Percentiles rank a stretch among this genome's conserved stretches.
Evolutionary conservation across 2,113 vertebrate genomes (phyloP).

Genomic region (Indicator indicator): DNA sequence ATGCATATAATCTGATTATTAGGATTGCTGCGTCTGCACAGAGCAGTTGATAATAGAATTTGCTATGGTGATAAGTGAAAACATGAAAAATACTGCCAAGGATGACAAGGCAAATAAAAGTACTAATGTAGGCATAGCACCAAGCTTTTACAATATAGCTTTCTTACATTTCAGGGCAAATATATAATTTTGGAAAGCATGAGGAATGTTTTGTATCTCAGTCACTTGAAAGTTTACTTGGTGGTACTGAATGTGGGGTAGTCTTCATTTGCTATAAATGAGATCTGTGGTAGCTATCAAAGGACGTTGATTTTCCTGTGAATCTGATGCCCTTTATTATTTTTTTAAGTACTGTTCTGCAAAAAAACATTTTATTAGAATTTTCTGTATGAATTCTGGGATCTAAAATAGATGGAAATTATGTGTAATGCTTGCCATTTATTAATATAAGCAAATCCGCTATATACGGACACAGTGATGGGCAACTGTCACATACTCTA

Average conservation of each 20-base stretch:
- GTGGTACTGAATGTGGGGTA: not conserved
- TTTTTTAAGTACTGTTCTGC: not conserved
- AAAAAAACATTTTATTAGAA: not conserved
- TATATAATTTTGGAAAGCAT: not conserved
- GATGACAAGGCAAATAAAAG: not conserved
- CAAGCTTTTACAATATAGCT: not conserved
- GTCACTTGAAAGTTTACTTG: not conserved
- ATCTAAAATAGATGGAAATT: not conserved
- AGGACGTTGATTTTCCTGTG: not conserved
- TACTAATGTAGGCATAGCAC: not conserved
- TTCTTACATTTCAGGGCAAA: not conserved
- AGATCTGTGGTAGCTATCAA: not conserved
- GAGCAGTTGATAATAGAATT: not conserved
- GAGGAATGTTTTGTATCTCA: not conserved
- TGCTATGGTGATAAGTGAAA: not conserved
- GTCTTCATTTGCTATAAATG: not conserved
- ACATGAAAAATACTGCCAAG: not conserved
- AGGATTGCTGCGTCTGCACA: not conserved
- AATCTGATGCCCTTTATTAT: not conserved
- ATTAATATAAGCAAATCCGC: not conserved
- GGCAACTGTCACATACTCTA: not conserved
- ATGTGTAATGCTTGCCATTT: not conserved
- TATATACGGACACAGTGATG: accelerated
- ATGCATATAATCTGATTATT: not conserved
- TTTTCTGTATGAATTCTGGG: not conserved